Base-by-base conservation (phyloP, 2,113 vertebrate species). In the Danionella cerebrum region DNA sequence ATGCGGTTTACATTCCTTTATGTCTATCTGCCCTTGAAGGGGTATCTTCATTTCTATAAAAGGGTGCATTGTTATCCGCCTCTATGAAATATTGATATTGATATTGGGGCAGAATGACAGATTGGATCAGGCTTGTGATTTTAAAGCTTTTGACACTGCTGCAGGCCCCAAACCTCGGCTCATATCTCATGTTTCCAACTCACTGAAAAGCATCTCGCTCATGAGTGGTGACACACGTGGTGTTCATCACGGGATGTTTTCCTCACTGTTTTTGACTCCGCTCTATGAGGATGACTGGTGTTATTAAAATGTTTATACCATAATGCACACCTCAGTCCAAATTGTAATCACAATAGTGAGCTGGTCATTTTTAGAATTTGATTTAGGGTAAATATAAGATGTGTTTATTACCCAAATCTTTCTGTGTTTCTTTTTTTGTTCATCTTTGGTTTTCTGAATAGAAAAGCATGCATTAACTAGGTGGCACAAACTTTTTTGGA, bases 31-130 rank as follows among this genome's bases (percentile, higher is more conserved):
- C 33, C 39, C n/a, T 27, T 41, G 35, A 11, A 25, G 12, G 4
- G 11, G 4, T n/a, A n/a, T 36, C 48, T 48, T 11, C 3, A 19
- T 47, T 35, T 64, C 10, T 48, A 48, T 64, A 48, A 64, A 64
- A 64, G 60, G 60, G 24, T 16, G 48, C 42, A 50, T 64, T 64
- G 44, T 47, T 47, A 35, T 64, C 60, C 45, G 58, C 39, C 41
- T 44, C 39, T 31, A 4, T 50, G 29, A 64, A 29, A 24, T 47
- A 36, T 24, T 64, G 44, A 50, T 48, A 64, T 24, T 64, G 44
- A 50, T 48, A 64, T 64, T 60, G 29, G 4, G 36, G 60, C 42
- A 48, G 60, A 64, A 64, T 50, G 60, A 64, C 60, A 64, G 60
- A 64, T 48, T 24, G 44, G 60, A 64, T 64, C 48, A 50, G 44